phyloP scores from a whole-genome alignment of 2,113 vertebrate species.

The Miniopterus natalensis region DNA sequence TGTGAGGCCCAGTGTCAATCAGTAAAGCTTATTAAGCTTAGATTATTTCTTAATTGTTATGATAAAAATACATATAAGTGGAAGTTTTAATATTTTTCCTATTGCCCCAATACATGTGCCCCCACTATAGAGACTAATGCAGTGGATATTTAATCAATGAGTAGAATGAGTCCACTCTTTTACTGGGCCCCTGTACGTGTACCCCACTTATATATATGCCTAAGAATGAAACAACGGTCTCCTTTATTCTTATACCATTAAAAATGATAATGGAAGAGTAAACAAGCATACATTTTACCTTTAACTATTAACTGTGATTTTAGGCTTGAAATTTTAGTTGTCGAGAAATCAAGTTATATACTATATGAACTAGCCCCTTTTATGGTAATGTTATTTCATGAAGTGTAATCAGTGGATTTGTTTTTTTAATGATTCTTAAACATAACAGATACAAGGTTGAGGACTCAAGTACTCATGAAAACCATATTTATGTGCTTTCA shows the following conservation, averaged over 20 bases:
- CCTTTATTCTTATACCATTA: background rate
- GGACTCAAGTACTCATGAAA: background rate
- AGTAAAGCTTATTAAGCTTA: background rate
- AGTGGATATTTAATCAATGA: background rate
- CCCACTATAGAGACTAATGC: background rate
- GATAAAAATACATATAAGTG: background rate
- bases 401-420: background rate
- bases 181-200: background rate
- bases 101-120: background rate
- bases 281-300: conserved; percentile 11
- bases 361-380: background rate
- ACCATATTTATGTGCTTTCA: conserved; percentile 27
- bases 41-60: conserved; percentile 13
- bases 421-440: conserved; percentile 8
- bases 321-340: conserved; percentile 16
- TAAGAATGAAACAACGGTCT: background rate
- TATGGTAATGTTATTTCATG: background rate
- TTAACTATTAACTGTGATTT: background rate
- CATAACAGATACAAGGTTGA: background rate
- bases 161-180: background rate
- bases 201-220: background rate
- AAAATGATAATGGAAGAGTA: background rate
- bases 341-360: conserved; percentile 26
- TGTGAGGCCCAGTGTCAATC: background rate
- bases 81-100: conserved; percentile 33